These are phyloP conservation scores for Agapornis canus DNA, from an alignment of 2,797 vertebrate species.

Conservation along the genomic window DNA sequence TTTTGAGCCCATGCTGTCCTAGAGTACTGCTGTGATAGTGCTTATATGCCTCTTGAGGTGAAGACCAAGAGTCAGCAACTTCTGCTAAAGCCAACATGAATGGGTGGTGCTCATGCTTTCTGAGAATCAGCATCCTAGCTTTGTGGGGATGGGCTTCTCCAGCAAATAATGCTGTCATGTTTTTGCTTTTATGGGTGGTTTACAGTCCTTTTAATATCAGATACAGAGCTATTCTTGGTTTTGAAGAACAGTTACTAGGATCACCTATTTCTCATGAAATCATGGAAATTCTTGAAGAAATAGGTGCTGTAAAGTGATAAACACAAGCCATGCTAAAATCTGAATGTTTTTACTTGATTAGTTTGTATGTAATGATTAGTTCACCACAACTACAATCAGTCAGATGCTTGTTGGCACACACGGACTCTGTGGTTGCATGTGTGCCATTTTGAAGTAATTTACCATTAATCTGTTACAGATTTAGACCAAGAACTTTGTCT, in stretches of 20 bases:
- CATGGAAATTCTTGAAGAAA: background rate
- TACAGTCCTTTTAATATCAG: background rate
- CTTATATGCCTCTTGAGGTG: background rate
- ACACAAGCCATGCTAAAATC: background rate
- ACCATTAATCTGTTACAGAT: background rate
- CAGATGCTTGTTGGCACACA: background rate
- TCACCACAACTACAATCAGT: background rate
- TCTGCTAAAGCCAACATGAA: background rate
- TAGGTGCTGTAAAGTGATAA: background rate
- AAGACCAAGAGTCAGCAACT: background rate
- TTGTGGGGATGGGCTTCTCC: background rate
- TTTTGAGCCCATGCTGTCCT: background rate
- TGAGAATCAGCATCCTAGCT: background rate
- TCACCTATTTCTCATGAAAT: background rate
- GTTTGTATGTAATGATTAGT: background rate
- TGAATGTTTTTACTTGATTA: background rate
- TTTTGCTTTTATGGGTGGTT: background rate
- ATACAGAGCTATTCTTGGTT: background rate
- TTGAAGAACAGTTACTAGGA: background rate
- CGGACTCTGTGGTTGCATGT: background rate
- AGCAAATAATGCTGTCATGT: background rate
- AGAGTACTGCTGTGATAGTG: background rate
- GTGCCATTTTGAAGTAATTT: background rate
- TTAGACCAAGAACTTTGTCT: background rate
- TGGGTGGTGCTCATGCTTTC: rapidly evolving